Conservation (phyloP, 2,113 vertebrate species). For the Malaclemys terrapin region DNA sequence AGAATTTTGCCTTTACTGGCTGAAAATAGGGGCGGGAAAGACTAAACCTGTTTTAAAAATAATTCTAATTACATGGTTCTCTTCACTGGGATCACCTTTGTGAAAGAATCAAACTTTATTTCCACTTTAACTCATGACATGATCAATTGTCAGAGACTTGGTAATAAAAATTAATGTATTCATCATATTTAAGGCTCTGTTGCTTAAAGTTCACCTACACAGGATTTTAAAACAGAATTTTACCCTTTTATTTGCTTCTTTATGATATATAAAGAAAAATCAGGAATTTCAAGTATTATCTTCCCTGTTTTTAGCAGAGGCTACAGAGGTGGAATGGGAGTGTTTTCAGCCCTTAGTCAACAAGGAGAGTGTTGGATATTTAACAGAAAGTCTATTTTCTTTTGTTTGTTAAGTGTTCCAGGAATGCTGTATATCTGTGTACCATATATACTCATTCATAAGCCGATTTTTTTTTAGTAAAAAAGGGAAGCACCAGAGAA, state of each 20-base stretch:
- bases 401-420: neutral
- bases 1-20: constrained; percentile 22
- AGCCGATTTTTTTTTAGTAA: no score
- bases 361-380: neutral
- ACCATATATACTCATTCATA: no score
- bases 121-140: neutral
- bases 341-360: neutral
- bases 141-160: constrained; percentile 41
- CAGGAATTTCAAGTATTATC: neutral
- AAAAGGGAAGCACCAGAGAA: no score
- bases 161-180: neutral
- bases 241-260: neutral
- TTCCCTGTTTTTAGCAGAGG: neutral
- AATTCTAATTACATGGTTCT: neutral
- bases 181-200: neutral
- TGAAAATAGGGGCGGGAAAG: constrained; percentile 14
- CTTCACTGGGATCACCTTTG: constrained; percentile 4
- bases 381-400: neutral
- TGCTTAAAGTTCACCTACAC: neutral
- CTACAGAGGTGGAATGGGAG: neutral
- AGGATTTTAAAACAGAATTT: neutral
- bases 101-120: constrained; percentile 30
- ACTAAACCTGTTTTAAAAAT: constrained; percentile 22
- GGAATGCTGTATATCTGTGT: neutral
- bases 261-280: neutral